phyloP scores from a whole-genome alignment of 1,140 invertebrate genomes.

The Lordiphosa clarofinis region DNA sequence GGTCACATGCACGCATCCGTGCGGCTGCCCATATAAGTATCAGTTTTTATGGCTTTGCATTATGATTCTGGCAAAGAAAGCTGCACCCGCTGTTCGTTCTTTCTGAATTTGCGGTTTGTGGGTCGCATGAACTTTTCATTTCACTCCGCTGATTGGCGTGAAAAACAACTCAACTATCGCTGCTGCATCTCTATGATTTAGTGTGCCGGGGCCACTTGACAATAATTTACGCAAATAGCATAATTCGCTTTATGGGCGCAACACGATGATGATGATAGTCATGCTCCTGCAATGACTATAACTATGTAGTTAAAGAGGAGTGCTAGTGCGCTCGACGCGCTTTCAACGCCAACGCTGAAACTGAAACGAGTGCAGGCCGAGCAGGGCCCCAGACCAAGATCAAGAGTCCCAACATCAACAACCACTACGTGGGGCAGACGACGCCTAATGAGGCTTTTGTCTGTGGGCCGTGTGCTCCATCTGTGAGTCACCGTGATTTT shows the following conservation, averaged over 20 bases:
- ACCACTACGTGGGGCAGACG: conserved; percentile 16
- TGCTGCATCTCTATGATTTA: conserved; percentile 64
- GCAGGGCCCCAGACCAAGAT: conserved; percentile 5
- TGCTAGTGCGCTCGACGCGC: conserved; percentile 70
- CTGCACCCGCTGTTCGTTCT: conserved; percentile 18
- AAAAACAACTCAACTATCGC: conserved; percentile 44
- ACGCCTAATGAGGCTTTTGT: conserved; percentile 73
- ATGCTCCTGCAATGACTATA: conserved; percentile 59
- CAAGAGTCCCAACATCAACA: neutral
- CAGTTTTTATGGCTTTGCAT: conserved; percentile 75
- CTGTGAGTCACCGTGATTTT: conserved; percentile 61
- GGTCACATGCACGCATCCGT: conserved; percentile 22
- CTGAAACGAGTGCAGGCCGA: conserved; percentile 29
- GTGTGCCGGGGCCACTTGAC: conserved; percentile 59
- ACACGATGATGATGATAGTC: conserved; percentile 48
- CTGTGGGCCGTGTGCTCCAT: conserved; percentile 39
- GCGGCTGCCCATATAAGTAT: conserved; percentile 51
- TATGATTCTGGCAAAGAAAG: conserved; percentile 74
- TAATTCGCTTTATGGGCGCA: conserved; percentile 65
- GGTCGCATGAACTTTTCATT: conserved; percentile 64
- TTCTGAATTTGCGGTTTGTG: conserved; percentile 25
- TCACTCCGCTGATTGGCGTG: conserved; percentile 55
- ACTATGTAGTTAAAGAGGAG: conserved; percentile 71
- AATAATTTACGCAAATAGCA: conserved; percentile 75
- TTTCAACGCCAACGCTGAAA: conserved; percentile 75